These are phyloP conservation scores for Mionectes olivaceus DNA, from an alignment of 2,797 vertebrate genomes.

Conservation along the genomic window DNA sequence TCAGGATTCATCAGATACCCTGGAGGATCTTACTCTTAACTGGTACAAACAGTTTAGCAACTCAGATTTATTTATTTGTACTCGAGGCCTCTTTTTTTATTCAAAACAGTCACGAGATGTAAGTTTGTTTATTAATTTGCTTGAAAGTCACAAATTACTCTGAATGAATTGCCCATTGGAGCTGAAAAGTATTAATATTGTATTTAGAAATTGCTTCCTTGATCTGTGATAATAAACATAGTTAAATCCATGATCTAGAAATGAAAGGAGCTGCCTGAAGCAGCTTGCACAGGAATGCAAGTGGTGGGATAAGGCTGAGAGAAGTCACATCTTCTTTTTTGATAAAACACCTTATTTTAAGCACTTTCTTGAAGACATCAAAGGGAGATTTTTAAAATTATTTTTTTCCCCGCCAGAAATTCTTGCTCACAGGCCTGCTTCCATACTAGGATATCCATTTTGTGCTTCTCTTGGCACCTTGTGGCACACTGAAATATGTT, in stretches of 20 bases:
- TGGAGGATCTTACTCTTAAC: background rate
- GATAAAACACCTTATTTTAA: background rate
- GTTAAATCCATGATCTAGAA: background rate
- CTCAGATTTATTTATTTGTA: background rate
- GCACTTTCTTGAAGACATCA: background rate
- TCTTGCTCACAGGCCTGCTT: background rate
- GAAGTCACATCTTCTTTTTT: background rate
- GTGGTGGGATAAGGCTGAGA: background rate
- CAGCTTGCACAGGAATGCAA: background rate
- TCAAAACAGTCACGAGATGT: background rate
- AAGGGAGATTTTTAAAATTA: background rate
- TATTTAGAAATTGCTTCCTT: constrained; percentile 11
- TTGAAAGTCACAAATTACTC: constrained; percentile 2
- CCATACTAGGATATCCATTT: background rate
- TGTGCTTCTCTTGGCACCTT: background rate
- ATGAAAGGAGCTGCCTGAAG: constrained; percentile 11
- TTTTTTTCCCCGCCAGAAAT: background rate
- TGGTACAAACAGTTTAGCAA: background rate
- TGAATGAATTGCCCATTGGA: background rate
- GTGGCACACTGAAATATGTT: background rate
- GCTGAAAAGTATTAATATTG: constrained; percentile 14
- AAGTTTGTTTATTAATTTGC: constrained; percentile 7
- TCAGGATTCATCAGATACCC: background rate
- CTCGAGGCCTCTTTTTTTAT: background rate
- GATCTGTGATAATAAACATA: constrained; percentile 11